Conservation (phyloP, 2,888 invertebrate species). For the Hydroisotoma schaefferi region DNA sequence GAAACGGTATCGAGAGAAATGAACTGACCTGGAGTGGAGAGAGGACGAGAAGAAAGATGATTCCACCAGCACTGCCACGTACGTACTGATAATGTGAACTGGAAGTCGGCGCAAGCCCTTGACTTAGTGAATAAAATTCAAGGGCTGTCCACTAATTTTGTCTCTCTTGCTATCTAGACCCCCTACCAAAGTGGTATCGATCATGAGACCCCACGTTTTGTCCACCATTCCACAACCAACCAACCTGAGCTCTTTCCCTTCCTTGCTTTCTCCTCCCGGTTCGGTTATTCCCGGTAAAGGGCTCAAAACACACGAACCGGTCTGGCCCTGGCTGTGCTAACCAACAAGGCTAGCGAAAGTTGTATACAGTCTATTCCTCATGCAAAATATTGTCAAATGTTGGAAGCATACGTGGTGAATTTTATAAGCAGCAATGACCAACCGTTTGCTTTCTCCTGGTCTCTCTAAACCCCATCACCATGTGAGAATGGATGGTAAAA, state of each 20-base stretch:
- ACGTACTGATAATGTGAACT: slow-evolving; percentile 41
- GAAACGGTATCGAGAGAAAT: slow-evolving; percentile 15
- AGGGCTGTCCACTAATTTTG: slow-evolving; percentile 6
- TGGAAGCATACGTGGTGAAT: too few species aligned
- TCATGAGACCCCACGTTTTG: too few species aligned
- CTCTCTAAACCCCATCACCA: too few species aligned
- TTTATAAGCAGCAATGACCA: too few species aligned
- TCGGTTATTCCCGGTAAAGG: slow-evolving; percentile 11
- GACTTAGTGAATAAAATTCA: slow-evolving; percentile 11
- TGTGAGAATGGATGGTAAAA: too few species aligned
- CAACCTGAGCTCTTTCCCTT: slow-evolving; percentile 6
- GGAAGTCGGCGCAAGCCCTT: slow-evolving; percentile 39
- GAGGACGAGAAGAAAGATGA: slow-evolving; percentile 34
- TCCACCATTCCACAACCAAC: slow-evolving; percentile 15
- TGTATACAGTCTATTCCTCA: too few species aligned
- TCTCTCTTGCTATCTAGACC: not conserved
- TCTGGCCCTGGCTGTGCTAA: too few species aligned
- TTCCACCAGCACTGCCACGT: slow-evolving; percentile 47
- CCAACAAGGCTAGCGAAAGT: too few species aligned
- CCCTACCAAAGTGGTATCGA: slow-evolving; percentile 25
- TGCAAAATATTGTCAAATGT: too few species aligned
- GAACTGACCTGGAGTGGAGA: slow-evolving; percentile 39
- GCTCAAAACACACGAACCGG: too few species aligned
- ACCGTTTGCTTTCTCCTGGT: too few species aligned
- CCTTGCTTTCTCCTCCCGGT: slow-evolving; percentile 15